Conservation (phyloP, 2,113 vertebrate genomes). For the Gadus chalcogrammus region DNA sequence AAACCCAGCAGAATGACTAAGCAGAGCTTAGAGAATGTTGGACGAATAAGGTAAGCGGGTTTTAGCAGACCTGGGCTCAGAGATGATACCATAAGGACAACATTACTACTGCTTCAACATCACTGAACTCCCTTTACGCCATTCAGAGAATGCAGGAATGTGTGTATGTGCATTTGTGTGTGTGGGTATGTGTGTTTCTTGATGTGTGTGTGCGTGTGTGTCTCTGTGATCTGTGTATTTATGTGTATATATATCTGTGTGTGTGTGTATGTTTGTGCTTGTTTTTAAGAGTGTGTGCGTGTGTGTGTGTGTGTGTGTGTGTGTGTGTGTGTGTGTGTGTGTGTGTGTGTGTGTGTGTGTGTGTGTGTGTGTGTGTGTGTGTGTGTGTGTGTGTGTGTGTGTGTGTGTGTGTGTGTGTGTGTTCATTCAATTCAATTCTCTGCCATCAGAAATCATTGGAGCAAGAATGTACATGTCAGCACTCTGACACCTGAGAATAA, state of each 20-base stretch:
- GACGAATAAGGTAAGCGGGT: not conserved
- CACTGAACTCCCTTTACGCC: not conserved
- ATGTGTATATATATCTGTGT: not conserved
- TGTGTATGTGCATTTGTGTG: not conserved
- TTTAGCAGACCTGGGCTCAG: no score
- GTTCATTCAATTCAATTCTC: not conserved
- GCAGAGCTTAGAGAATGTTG: not conserved
- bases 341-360: not conserved
- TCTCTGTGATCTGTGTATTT: not conserved
- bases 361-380: not conserved
- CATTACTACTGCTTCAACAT: not conserved
- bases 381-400: not conserved
- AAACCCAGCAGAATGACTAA: not conserved
- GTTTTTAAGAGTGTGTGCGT: not conserved
- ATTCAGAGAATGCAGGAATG: not conserved
- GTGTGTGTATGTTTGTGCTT: not conserved
- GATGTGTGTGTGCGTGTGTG: not conserved
- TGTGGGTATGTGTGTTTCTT: no score
- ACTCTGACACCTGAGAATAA: not conserved
- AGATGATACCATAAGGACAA: no score
- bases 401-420: not conserved
- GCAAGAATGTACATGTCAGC: not conserved
- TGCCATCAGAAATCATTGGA: not conserved
- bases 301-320: not conserved
- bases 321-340: not conserved